A percentile compares a stretch with the other conserved stretches of the same genome.
Conservation (phyloP, 92 coral and sea anemone species). For the Ricordea florida region DNA sequence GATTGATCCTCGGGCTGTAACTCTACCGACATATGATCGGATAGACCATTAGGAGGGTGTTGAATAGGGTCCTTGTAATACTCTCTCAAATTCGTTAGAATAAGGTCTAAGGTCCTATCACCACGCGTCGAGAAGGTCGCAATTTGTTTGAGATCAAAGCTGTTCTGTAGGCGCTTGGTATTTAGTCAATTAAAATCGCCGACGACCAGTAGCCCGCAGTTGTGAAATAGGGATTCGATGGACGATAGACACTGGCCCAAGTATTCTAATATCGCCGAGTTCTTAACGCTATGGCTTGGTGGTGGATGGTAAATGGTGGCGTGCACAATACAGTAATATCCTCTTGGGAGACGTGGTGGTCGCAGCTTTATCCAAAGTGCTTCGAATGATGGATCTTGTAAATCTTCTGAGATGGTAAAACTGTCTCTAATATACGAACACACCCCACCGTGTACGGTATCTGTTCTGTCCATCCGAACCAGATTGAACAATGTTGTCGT, state of each 20-base stretch:
- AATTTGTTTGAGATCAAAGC: conserved; percentile 61
- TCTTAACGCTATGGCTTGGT: conserved; percentile 48
- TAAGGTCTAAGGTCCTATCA: conserved; percentile 19
- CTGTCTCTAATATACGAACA: no score
- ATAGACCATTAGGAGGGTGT: conserved; percentile 63
- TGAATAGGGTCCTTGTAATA: conserved; percentile 62
- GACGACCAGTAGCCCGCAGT: conserved; percentile 51
- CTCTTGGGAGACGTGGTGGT: conserved; percentile 55
- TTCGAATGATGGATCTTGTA: no score
- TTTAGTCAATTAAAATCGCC: conserved; percentile 67
- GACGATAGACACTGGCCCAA: conserved; percentile 45
- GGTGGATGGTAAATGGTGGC: conserved; percentile 63
- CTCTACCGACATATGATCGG: conserved; percentile 63
- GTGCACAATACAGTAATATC: conserved; percentile 32
- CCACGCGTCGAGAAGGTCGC: conserved; percentile 55
- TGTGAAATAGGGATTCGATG: conserved; percentile 56
- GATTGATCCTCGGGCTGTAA: conserved; percentile 34
- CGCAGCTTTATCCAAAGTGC: conserved; percentile 29
- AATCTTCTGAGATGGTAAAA: no score
- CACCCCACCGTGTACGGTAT: no score
- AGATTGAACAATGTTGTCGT: no score
- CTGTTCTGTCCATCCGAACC: no score
- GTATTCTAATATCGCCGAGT: conserved; percentile 48
- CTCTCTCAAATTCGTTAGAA: conserved; percentile 46
- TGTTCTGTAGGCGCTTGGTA: conserved; percentile 38